Conservation (phyloP, 2,113 vertebrate species). For the Corydoras maculifer region DNA sequence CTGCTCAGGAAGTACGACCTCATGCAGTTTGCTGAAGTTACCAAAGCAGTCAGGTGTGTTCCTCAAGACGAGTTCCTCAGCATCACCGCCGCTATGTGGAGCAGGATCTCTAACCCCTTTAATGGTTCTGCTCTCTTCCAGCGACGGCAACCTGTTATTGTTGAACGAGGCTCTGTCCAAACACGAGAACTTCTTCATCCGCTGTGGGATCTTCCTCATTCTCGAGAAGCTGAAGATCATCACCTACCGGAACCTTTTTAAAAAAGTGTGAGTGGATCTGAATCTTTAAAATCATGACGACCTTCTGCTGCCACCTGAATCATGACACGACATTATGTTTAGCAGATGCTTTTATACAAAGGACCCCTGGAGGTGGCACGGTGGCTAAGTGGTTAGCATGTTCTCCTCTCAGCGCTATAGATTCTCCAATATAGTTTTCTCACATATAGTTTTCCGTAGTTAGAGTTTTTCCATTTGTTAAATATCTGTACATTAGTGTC, state of each 20-base stretch:
- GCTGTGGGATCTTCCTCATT: slow-evolving; percentile 97
- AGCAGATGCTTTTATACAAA: no score
- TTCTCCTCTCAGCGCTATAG: no score
- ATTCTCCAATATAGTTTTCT: no score
- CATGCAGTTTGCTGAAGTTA: slow-evolving; percentile 93
- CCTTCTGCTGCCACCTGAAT: no score
- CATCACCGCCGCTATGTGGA: not conserved
- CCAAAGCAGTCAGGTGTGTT: slow-evolving; percentile 82
- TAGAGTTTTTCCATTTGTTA: no score
- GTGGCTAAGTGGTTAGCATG: no score
- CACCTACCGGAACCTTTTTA: slow-evolving; percentile 95
- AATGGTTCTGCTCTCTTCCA: slow-evolving; percentile 37
- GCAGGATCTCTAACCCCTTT: not conserved
- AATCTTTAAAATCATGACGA: no score
- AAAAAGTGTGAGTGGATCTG: slow-evolving; percentile 84
- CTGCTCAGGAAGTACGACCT: slow-evolving; percentile 92
- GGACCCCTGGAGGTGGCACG: no score
- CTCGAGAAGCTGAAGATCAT: slow-evolving; percentile 97
- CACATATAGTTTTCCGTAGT: no score
- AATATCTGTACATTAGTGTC: no score
- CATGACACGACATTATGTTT: no score
- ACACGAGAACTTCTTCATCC: slow-evolving; percentile 96
- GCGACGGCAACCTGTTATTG: slow-evolving; percentile 90
- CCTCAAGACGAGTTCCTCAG: not conserved
- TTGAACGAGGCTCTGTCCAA: slow-evolving; percentile 83